Evolutionary conservation across 2,888 invertebrate species (phyloP).

Genomic region (Lasioglossum morio): DNA sequence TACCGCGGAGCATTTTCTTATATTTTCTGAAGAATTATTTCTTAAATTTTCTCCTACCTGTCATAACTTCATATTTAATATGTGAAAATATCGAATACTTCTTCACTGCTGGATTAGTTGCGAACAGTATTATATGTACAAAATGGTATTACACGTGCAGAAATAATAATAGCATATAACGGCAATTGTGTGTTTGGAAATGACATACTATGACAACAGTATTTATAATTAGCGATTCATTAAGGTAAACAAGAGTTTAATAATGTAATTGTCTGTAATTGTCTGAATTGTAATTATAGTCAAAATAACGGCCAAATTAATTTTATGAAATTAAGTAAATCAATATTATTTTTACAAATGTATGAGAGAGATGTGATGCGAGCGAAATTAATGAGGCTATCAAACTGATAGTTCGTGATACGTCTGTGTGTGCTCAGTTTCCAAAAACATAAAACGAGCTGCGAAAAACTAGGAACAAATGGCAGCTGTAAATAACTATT

Average conservation of each 20-base stretch:
- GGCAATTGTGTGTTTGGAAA: not conserved
- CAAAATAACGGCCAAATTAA: not conserved
- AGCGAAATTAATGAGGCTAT: not conserved
- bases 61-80: not conserved
- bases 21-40: not conserved
- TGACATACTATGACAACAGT: too few species aligned
- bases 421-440: not conserved
- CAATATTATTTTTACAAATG: not conserved
- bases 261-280: not conserved
- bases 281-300: not conserved
- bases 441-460: not conserved
- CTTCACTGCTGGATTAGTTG: not conserved
- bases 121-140: not conserved
- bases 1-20: not conserved
- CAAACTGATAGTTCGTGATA: not conserved
- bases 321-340: not conserved
- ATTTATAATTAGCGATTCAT: not conserved
- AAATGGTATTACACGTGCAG: not conserved
- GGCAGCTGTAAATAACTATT: too few species aligned
- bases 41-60: not conserved
- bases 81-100: not conserved
- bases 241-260: not conserved
- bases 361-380: not conserved
- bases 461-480: not conserved
- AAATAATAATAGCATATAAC: not conserved